Conservation (phyloP, 2,797 vertebrate species). For the Notamacropus eugenii region DNA sequence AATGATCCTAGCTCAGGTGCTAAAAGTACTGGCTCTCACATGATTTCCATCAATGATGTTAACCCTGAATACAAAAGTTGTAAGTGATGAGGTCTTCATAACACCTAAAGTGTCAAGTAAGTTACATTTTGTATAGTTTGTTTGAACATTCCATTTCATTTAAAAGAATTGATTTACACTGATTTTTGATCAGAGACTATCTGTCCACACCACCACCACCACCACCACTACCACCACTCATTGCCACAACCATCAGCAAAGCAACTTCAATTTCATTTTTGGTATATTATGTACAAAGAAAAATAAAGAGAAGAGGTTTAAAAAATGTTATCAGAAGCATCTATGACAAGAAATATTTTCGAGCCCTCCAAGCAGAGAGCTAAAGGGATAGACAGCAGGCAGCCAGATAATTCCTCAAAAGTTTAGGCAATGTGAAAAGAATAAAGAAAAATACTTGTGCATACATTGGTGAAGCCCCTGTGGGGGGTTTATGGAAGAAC, state of each 20-base stretch:
- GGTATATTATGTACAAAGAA: neutral
- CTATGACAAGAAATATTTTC: neutral
- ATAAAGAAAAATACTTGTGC: neutral
- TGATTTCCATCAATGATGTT: slow-evolving; percentile 54
- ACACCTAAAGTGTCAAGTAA: slow-evolving; percentile 10
- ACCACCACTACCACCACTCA: neutral
- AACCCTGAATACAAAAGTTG: slow-evolving; percentile 63
- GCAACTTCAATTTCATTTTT: neutral
- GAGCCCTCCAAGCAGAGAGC: neutral
- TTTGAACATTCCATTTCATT: slow-evolving; percentile 37
- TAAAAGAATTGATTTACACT: slow-evolving; percentile 43
- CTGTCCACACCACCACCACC: neutral
- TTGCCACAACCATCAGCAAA: slow-evolving; percentile 11
- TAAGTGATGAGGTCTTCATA: slow-evolving; percentile 44
- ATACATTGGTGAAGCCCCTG: neutral
- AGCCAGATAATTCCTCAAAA: neutral
- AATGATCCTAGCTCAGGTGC: slow-evolving; percentile 27
- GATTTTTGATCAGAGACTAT: neutral
- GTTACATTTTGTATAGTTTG: slow-evolving; percentile 13
- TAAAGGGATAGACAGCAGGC: neutral
- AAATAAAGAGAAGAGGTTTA: neutral
- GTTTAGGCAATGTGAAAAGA: neutral
- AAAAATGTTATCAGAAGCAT: neutral
- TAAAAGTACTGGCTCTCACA: slow-evolving; percentile 54
- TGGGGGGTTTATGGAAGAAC: neutral